Conservation (phyloP, 2,888 invertebrate genomes). For the Parelbella ahira region DNA sequence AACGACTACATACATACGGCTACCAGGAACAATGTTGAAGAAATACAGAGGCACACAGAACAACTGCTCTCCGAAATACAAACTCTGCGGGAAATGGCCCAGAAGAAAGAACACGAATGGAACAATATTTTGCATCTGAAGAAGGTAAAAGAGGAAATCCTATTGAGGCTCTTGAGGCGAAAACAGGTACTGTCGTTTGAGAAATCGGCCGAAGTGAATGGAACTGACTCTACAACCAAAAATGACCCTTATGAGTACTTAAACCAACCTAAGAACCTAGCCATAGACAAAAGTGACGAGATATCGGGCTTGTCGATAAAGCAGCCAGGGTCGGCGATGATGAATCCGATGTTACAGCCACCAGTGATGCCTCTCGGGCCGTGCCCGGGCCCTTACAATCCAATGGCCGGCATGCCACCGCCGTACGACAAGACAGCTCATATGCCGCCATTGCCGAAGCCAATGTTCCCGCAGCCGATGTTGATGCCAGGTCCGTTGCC, state of each 20-base stretch:
- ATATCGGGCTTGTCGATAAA: constrained; percentile 68
- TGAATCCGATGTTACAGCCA: constrained; percentile 57
- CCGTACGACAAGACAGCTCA: constrained; percentile 71
- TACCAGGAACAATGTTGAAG: constrained; percentile 81
- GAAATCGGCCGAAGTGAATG: constrained; percentile 63
- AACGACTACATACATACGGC: constrained; percentile 83
- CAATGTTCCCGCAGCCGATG: constrained; percentile 62
- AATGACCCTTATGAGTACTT: constrained; percentile 67
- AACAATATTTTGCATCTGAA: constrained; percentile 90
- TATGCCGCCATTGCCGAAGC: constrained; percentile 66
- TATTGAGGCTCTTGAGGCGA: constrained; percentile 85
- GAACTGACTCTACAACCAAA: constrained; percentile 41
- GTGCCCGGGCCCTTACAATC: constrained; percentile 64
- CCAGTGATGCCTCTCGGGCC: constrained; percentile 61
- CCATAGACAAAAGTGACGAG: constrained; percentile 73
- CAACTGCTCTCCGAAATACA: constrained; percentile 84
- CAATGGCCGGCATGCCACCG: constrained; percentile 64
- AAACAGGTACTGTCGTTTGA: constrained; percentile 82
- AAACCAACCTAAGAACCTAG: constrained; percentile 65
- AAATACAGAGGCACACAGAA: constrained; percentile 83
- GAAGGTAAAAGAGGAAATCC: constrained; percentile 91
- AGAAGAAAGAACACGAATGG: constrained; percentile 92
- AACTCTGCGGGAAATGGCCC: constrained; percentile 86
- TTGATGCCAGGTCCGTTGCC: constrained; percentile 65
- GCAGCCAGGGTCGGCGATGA: constrained; percentile 51